Percentiles rank a stretch among this genome's conserved stretches.
Conservation (phyloP, 2,888 invertebrate species). For the Papilio demoleus region DNA sequence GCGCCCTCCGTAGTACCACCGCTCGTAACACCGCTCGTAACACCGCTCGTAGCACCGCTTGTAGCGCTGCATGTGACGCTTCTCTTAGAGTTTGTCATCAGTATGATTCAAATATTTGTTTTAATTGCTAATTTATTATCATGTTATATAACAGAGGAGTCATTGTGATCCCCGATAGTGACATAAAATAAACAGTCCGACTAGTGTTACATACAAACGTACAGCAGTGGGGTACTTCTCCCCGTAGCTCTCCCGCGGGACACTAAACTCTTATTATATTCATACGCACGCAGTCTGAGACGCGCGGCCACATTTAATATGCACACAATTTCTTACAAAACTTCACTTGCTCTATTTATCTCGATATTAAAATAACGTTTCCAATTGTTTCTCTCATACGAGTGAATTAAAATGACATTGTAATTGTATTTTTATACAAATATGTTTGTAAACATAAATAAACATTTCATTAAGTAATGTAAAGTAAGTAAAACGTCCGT, state of each 20-base stretch:
- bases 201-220: neutral
- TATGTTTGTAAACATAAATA: neutral
- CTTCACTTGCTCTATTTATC: slow-evolving; percentile 3
- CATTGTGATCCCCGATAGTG: neutral
- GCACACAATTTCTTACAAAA: slow-evolving; percentile 5
- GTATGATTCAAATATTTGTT: no score
- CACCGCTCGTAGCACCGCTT: neutral
- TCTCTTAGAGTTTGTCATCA: no score
- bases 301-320: slow-evolving; percentile 8
- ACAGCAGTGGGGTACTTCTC: neutral
- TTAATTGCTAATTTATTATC: no score
- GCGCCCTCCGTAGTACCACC: neutral
- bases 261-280: slow-evolving; percentile 1
- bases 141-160: neutral
- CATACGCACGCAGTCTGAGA: neutral
- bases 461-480: neutral
- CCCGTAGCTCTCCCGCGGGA: neutral
- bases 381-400: neutral
- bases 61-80: neutral
- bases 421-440: neutral
- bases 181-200: neutral
- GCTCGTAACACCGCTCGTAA: neutral
- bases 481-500: neutral
- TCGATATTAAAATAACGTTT: neutral
- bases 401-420: neutral